A percentile compares a stretch with the other conserved stretches of the same genome.
Conservation (phyloP, 1,140 invertebrate species). For the Liolophura sinensis region DNA sequence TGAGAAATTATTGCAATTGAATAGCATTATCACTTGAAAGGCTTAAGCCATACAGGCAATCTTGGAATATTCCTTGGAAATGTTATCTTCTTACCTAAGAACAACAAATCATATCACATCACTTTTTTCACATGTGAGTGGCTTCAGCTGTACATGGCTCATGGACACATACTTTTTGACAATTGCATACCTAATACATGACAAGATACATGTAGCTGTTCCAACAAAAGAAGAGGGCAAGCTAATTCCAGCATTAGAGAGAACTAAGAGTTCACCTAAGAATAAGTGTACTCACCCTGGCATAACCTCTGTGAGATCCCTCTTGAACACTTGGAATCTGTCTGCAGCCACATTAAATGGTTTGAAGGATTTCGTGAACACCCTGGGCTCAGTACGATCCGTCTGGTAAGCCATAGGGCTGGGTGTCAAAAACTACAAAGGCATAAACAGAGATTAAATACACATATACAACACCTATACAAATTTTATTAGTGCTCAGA, state of each 20-base stretch:
- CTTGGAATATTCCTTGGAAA: too few relatives aligned
- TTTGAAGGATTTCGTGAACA: conserved; percentile 40
- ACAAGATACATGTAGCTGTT: too few relatives aligned
- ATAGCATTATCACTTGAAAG: too few relatives aligned
- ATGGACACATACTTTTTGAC: too few relatives aligned
- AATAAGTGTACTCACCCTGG: conserved; percentile 44
- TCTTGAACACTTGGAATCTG: conserved; percentile 45
- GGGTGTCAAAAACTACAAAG: conserved; percentile 41
- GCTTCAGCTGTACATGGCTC: too few relatives aligned
- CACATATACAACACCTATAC: not conserved
- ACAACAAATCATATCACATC: too few relatives aligned
- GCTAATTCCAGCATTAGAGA: not conserved
- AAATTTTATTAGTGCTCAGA: too few relatives aligned
- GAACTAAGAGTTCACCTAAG: conserved; percentile 1
- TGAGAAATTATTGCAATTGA: too few relatives aligned
- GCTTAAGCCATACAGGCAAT: too few relatives aligned
- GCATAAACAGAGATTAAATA: not conserved
- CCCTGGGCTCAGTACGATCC: conserved; percentile 32
- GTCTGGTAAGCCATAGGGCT: conserved; percentile 47
- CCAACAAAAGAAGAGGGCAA: not conserved
- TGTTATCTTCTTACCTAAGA: too few relatives aligned
- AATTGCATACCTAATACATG: too few relatives aligned
- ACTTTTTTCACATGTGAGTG: too few relatives aligned
- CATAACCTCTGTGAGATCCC: conserved; percentile 43
- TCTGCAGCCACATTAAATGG: conserved; percentile 48